Evolutionary conservation across 2,888 invertebrate species (phyloP).

Genomic region (Drosophila setosimentum): DNA sequence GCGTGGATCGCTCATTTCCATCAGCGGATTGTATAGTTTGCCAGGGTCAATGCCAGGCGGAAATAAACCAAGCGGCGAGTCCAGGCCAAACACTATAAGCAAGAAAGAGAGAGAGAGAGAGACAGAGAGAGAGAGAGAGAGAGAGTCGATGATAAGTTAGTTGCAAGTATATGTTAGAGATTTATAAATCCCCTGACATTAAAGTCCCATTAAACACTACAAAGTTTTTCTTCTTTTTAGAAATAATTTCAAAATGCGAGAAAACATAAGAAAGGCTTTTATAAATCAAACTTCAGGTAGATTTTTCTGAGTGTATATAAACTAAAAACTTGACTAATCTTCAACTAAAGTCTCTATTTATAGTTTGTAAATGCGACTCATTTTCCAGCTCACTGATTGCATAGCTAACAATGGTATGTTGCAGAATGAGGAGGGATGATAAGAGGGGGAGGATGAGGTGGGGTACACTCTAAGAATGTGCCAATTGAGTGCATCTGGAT

Average conservation of each 20-base stretch:
- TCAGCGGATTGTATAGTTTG: slow-evolving; percentile 90
- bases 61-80: slow-evolving; percentile 90
- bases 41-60: slow-evolving; percentile 91
- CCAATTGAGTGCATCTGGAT: slow-evolving; percentile 48
- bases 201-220: too few species aligned
- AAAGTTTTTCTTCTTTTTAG: background rate
- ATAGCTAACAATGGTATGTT: slow-evolving; percentile 53
- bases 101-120: background rate
- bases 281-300: background rate
- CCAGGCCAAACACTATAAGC: slow-evolving; percentile 90
- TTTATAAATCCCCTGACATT: too few species aligned
- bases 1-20: slow-evolving; percentile 91
- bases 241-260: background rate
- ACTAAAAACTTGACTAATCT: slow-evolving; percentile 4
- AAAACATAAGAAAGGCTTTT: background rate
- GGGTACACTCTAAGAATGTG: slow-evolving; percentile 36
- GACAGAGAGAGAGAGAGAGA: background rate
- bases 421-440: slow-evolving; percentile 1
- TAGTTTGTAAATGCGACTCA: slow-evolving; percentile 42
- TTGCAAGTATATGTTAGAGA: too few species aligned
- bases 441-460: background rate
- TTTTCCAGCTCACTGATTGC: slow-evolving; percentile 76
- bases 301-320: background rate
- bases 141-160: background rate
- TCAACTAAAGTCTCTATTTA: slow-evolving; percentile 15